phyloP scores from a whole-genome alignment of 2,113 vertebrate genomes.

The Dromiciops gliroides region DNA sequence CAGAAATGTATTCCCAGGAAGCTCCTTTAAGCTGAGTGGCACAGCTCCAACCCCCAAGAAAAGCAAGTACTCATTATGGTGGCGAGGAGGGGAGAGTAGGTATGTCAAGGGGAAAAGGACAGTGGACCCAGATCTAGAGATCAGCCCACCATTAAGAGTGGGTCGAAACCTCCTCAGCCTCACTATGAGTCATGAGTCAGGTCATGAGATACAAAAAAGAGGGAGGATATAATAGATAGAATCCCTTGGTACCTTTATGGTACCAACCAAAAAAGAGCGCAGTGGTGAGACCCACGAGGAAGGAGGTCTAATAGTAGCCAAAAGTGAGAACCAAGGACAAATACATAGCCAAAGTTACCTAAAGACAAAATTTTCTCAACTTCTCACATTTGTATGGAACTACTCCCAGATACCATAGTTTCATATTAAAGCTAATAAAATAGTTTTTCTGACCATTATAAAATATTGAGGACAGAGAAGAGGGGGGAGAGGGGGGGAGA shows the following conservation, averaged over 20 bases:
- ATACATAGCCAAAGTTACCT: neutral
- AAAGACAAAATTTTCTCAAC: neutral
- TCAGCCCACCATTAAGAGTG: no score
- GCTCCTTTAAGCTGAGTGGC: no score
- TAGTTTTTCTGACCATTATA: neutral
- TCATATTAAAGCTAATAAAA: neutral
- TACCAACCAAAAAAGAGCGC: neutral
- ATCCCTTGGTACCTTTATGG: neutral
- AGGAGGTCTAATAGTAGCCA: neutral
- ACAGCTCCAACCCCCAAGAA: no score
- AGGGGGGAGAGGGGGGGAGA: no score
- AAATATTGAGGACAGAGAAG: constrained; percentile 1
- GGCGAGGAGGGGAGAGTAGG: no score
- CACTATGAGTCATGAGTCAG: no score
- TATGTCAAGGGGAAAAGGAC: no score
- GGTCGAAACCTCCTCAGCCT: no score
- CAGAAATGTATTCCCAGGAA: no score
- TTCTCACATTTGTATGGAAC: neutral
- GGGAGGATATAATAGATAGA: neutral
- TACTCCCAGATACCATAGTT: neutral
- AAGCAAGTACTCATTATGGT: no score
- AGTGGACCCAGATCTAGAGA: no score
- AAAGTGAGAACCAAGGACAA: neutral
- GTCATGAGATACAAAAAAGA: neutral
- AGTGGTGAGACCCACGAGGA: neutral